Evolutionary conservation across 1,140 invertebrate species (phyloP).

Genomic region (Drosophila hydei): DNA sequence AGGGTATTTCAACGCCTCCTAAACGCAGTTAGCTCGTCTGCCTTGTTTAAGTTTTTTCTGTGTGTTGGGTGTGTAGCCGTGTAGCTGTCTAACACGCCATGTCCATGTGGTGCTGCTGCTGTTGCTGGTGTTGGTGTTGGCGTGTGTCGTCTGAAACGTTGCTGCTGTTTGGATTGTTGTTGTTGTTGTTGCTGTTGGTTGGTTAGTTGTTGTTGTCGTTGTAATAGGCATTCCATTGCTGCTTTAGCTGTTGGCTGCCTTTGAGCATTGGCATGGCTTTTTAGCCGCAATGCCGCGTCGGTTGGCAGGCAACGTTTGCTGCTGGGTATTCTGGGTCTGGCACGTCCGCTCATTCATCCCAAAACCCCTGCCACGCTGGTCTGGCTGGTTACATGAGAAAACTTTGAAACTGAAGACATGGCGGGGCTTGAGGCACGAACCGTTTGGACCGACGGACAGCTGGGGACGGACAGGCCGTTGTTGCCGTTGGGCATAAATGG

Average conservation of each 20-base stretch:
- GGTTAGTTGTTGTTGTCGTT: slow-evolving; percentile 34
- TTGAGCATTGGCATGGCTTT: slow-evolving; percentile 72
- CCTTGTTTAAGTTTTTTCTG: not conserved
- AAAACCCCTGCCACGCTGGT: slow-evolving; percentile 3
- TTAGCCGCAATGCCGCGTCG: slow-evolving; percentile 74
- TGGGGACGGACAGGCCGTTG: slow-evolving; percentile 48
- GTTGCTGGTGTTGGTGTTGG: slow-evolving; percentile 48
- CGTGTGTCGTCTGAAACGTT: slow-evolving; percentile 73
- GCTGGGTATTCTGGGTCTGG: slow-evolving; percentile 40
- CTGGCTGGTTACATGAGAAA: slow-evolving; percentile 76
- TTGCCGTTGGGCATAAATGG: slow-evolving; percentile 49
- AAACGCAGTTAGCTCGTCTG: no score
- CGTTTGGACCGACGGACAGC: slow-evolving; percentile 60
- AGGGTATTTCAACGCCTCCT: not conserved
- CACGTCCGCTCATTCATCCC: slow-evolving; percentile 77
- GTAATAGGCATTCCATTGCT: slow-evolving; percentile 68
- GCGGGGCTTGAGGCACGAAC: slow-evolving; percentile 62
- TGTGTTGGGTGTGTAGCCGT: slow-evolving; percentile 22
- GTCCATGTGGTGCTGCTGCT: slow-evolving; percentile 66
- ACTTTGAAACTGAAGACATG: slow-evolving; percentile 82
- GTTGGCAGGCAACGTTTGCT: slow-evolving; percentile 46
- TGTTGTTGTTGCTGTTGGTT: slow-evolving; percentile 17
- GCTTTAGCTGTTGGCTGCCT: slow-evolving; percentile 62
- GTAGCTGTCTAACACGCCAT: slow-evolving; percentile 64
- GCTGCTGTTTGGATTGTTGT: slow-evolving; percentile 54